These are phyloP conservation scores for Apeltes quadracus DNA, from an alignment of 2,113 vertebrate genomes.

Conservation along the genomic window DNA sequence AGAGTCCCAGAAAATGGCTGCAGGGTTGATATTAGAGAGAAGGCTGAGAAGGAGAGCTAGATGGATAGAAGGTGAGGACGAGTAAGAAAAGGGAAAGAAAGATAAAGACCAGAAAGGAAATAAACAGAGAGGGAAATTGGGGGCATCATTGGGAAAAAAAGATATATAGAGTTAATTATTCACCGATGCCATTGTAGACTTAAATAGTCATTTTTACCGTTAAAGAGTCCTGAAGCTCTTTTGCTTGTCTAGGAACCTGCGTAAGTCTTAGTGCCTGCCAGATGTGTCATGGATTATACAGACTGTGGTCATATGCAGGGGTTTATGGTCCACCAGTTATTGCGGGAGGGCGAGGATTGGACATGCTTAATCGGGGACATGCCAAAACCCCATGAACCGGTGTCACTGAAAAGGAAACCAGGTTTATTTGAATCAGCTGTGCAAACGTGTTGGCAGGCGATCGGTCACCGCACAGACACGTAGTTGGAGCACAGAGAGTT, in stretches of 20 bases:
- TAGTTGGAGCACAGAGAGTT: background rate
- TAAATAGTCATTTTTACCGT: constrained; percentile 62
- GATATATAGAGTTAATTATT: constrained; percentile 60
- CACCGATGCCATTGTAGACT: constrained; percentile 57
- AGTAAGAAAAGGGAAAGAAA: constrained; percentile 32
- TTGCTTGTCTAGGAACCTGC: constrained; percentile 19
- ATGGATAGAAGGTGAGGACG: constrained; percentile 52
- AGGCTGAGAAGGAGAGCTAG: constrained; percentile 63
- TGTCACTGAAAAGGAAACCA: constrained; percentile 36
- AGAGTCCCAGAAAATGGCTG: constrained; percentile 76
- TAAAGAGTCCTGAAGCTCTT: constrained; percentile 27
- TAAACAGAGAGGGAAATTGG: constrained; percentile 42
- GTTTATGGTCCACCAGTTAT: constrained; percentile 17
- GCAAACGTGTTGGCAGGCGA: background rate
- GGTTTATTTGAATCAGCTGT: constrained; percentile 8
- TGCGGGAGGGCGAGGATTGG: background rate
- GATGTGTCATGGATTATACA: constrained; percentile 39
- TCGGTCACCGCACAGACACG: constrained; percentile 5
- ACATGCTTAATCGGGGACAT: background rate
- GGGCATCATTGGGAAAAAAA: constrained; percentile 16
- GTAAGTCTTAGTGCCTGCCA: constrained; percentile 26
- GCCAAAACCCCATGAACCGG: constrained; percentile 9
- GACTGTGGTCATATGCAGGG: constrained; percentile 15
- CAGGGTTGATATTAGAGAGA: constrained; percentile 75
- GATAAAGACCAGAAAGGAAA: constrained; percentile 29